Evolutionary conservation across 1,140 invertebrate species (phyloP), one percentile per base, ranked within the genome.

Genomic region (Apis florea): DNA sequence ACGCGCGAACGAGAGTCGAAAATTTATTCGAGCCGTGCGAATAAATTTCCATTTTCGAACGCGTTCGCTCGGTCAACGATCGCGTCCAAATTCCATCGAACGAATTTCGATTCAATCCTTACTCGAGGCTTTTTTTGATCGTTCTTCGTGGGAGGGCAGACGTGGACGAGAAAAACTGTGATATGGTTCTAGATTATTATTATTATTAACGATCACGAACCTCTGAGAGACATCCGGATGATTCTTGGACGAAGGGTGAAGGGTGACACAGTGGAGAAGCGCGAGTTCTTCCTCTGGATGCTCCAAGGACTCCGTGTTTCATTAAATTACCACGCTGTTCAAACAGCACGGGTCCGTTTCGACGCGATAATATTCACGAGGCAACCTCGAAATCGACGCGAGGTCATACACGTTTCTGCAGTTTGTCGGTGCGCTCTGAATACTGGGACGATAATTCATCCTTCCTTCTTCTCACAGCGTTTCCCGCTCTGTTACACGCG

Each of bases 31-130:
- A 47, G 11, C 69, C 73, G 63, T 58, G 83, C 59, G 85, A 86
- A 86, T 84, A 86, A 78, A 84, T 86, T 86, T 78, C 73, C 70
- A 82, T 78, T 70, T 17, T 21, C 15, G n/a, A 26, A 21, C 24
- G 12, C 26, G 19, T 47, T 19, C 26, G 15, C 49, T 17, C 31
- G 47, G 15, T 31, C 15, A 71, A 53, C 21, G 31, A 71, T 71
- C 75, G 51, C 74, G 80, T 74, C 56, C 53, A 80, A 58, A 69
- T 63, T n/a, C 19, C 49, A 6, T 49, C 31, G 56, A 26, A n/a
- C 59, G 66, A 61, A 83, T 83, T 56, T 73, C 53, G 59, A 8
- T 49, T 67, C 59, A 40, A 67, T 24, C 24, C n/a, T 58, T 24
- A 53, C 40, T 1, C 10, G 17, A n/a, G 2, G 5, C 5, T 40